Evolutionary conservation across 2,888 invertebrate species (phyloP), one percentile per base, ranked within the genome.

Genomic region (Euspilapteryx auroguttella): DNA sequence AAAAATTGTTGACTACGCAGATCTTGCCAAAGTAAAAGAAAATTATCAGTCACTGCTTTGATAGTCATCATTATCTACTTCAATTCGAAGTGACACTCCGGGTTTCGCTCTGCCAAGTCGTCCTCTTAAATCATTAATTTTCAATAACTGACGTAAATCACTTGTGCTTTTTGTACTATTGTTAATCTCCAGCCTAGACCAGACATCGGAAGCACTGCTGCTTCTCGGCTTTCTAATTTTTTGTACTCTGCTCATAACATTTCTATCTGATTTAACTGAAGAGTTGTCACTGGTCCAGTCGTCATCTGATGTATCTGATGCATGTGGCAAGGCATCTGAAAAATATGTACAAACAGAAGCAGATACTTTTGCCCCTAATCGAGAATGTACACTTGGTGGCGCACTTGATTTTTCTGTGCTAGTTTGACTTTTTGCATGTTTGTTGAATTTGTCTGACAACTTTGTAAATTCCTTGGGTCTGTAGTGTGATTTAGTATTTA

Each of bases 191-290:
- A 81, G 47, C 51, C 81, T 66, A 4, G 80, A 69, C 81, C 81
- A 82, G 4, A 82, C 80, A 44, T 65, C 79, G 4, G 62, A 65
- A 10, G 17, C 17, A 8, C 17, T 17, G 17, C 57, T 51, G 28
- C 55, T 54, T 28, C 51, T 61, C 23, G 56, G 56, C 32, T 40
- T 39, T 44, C 55, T 52, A 8, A 73, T 54, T 50, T 58, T 71
- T 44, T 77, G 68, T 25, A 81, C 79, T 41, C 76, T 69, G 42
- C 81, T 81, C 48, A 75, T 73, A 10, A 78, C 61, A 42, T 79
- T 49, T 32, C 48, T 44, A 34, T 64, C 63, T 22, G 51, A 47
- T 34, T 54, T 47, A 32, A 53, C 55, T 30, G 51, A 53, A 30
- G 48, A 47, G 24, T 51, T 55, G 38, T 58, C 62, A 47, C 51